These are phyloP conservation scores for Rhizoglyphus robini DNA, from an alignment of 1,140 invertebrate genomes.

Conservation along the genomic window DNA sequence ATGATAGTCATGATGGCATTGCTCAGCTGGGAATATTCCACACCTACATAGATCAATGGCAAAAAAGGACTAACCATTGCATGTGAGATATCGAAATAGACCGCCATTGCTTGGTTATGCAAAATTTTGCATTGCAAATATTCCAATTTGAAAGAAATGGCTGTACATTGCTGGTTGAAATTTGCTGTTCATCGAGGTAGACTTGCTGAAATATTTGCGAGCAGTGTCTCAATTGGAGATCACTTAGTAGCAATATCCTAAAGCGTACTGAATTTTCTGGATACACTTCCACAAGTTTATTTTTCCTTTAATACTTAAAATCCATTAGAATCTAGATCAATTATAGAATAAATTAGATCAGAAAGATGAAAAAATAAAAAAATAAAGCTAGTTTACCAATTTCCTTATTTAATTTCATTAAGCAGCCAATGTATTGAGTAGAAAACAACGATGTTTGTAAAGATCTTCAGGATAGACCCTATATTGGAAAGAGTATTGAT, in stretches of 20 bases:
- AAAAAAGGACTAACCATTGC: conserved; percentile 71
- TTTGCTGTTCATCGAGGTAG: conserved; percentile 68
- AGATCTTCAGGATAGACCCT: conserved; percentile 68
- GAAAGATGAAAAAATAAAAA: conserved; percentile 17
- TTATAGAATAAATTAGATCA: no score
- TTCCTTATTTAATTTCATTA: conserved; percentile 72
- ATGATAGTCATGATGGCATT: conserved; percentile 80
- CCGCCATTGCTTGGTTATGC: conserved; percentile 95
- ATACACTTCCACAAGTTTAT: conserved; percentile 81
- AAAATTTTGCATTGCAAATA: no score
- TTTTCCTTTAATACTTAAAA: conserved; percentile 72
- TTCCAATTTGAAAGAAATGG: conserved; percentile 87
- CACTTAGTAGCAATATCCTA: conserved; percentile 90
- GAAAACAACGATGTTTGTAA: conserved; percentile 64
- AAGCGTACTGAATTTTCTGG: conserved; percentile 77
- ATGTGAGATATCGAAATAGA: conserved; percentile 81
- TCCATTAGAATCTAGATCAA: no score
- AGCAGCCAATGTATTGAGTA: conserved; percentile 75
- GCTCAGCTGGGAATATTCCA: conserved; percentile 88
- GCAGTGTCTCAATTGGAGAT: conserved; percentile 73
- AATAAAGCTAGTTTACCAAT: conserved; percentile 46
- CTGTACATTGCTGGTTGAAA: conserved; percentile 93
- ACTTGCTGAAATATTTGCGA: conserved; percentile 75
- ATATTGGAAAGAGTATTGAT: conserved; percentile 24
- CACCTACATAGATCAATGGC: conserved; percentile 78